These are phyloP conservation scores for Colius striatus DNA, from an alignment of 2,113 vertebrate genomes.

Conservation along the genomic window DNA sequence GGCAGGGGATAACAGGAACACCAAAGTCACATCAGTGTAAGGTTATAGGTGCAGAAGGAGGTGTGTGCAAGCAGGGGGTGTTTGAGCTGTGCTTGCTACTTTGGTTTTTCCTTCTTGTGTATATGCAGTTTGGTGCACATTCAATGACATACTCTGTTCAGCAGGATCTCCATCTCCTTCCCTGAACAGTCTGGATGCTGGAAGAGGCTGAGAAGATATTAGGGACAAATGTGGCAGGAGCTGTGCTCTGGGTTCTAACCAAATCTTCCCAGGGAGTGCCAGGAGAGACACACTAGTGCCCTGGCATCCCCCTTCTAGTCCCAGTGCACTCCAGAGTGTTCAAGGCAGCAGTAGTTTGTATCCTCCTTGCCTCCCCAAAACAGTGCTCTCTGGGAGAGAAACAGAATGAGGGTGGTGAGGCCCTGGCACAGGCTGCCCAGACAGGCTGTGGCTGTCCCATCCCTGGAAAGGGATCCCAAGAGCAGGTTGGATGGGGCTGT, in stretches of 20 bases:
- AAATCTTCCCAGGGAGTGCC: not conserved
- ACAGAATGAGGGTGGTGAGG: not conserved
- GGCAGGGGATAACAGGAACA: not conserved
- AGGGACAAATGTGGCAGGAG: not conserved
- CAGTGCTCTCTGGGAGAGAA: not conserved
- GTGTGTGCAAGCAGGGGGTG: not conserved
- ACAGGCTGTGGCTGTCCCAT: no score
- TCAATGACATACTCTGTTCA: not conserved
- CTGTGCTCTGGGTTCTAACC: not conserved
- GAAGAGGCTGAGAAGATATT: not conserved
- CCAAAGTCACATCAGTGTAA: accelerated
- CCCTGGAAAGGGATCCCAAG: no score
- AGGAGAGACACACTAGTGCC: no score
- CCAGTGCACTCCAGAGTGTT: not conserved
- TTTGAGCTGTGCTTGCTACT: not conserved
- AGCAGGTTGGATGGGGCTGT: no score
- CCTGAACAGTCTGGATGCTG: not conserved
- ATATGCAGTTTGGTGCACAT: not conserved
- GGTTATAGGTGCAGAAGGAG: not conserved
- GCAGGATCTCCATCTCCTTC: not conserved
- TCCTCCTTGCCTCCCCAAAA: not conserved
- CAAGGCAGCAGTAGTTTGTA: not conserved
- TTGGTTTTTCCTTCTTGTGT: not conserved
- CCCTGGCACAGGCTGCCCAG: no score
- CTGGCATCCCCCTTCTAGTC: no score